Evolutionary conservation across 2,888 invertebrate genomes (phyloP).

Genomic region (Drosophila vallismaia): DNA sequence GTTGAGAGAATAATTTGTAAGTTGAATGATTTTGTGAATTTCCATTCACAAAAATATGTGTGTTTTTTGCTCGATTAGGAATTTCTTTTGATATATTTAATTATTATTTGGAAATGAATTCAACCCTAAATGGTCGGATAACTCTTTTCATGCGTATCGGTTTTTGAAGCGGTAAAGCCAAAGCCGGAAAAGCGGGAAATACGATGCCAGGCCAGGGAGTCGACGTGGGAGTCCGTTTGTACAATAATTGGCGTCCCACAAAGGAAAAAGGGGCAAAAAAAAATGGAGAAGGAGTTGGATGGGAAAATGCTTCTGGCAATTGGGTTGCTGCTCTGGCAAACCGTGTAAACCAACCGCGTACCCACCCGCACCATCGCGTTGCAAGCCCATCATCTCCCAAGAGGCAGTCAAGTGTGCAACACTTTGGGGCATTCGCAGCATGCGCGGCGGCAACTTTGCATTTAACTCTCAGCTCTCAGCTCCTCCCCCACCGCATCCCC

Average conservation of each 20-base stretch:
- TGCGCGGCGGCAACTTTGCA: constrained; percentile 53
- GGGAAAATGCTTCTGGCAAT: constrained; percentile 43
- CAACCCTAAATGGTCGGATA: neutral
- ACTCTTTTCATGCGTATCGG: constrained; percentile 33
- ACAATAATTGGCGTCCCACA: constrained; percentile 40
- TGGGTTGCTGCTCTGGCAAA: constrained; percentile 32
- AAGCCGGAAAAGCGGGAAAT: constrained; percentile 5
- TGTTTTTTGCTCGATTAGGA: no score
- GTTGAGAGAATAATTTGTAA: neutral
- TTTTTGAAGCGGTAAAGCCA: constrained; percentile 29
- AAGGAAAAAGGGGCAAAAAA: constrained; percentile 1
- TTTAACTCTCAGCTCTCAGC: constrained; percentile 26
- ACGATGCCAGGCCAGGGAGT: neutral
- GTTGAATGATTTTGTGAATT: no score
- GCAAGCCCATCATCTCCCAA: constrained; percentile 16
- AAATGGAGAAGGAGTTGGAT: neutral
- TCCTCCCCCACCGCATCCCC: neutral
- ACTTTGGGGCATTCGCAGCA: constrained; percentile 53
- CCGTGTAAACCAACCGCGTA: constrained; percentile 44
- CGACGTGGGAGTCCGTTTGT: constrained; percentile 15
- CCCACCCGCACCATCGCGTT: constrained; percentile 14
- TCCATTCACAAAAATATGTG: no score
- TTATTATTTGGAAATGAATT: neutral
- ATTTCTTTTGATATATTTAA: neutral
- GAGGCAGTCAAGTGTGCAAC: constrained; percentile 74